These are phyloP conservation scores for Branchipolynoe longqiensis DNA, from an alignment of 2,888 invertebrate species.

Conservation along the genomic window DNA sequence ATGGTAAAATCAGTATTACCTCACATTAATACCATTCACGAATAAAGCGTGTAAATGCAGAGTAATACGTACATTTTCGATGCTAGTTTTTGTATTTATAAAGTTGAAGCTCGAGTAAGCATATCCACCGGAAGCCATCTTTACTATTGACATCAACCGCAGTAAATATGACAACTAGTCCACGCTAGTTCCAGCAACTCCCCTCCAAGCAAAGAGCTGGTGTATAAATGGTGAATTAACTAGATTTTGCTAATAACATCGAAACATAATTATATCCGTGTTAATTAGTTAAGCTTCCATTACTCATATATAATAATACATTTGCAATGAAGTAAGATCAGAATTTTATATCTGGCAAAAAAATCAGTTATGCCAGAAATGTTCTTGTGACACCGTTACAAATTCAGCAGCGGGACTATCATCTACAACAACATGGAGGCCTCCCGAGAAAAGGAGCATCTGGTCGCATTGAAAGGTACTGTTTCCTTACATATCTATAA, in stretches of 20 bases:
- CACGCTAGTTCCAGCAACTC: too few species aligned
- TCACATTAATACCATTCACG: too few species aligned
- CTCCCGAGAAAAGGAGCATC: slow-evolving; percentile 59
- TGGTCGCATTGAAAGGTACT: slow-evolving; percentile 60
- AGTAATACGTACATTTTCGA: slow-evolving; percentile 57
- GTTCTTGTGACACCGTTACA: slow-evolving; percentile 17
- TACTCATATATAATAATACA: too few species aligned
- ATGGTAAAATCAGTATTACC: too few species aligned
- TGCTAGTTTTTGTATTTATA: slow-evolving; percentile 52
- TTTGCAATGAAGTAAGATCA: too few species aligned
- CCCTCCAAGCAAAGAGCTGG: not conserved
- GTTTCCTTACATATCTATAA: not conserved
- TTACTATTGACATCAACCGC: slow-evolving; percentile 62
- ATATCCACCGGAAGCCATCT: slow-evolving; percentile 60
- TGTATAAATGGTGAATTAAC: not conserved
- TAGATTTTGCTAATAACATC: not conserved
- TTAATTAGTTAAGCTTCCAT: not conserved
- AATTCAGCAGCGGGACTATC: slow-evolving; percentile 43
- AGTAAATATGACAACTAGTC: slow-evolving; percentile 47
- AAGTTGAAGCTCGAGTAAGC: slow-evolving; percentile 53
- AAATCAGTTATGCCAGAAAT: not conserved
- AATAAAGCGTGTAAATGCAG: too few species aligned
- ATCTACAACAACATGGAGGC: slow-evolving; percentile 59
- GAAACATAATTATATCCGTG: not conserved
- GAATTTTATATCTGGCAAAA: not conserved